These are phyloP conservation scores for Drosophila paracracens DNA, from an alignment of 2,888 invertebrate species.

Conservation along the genomic window DNA sequence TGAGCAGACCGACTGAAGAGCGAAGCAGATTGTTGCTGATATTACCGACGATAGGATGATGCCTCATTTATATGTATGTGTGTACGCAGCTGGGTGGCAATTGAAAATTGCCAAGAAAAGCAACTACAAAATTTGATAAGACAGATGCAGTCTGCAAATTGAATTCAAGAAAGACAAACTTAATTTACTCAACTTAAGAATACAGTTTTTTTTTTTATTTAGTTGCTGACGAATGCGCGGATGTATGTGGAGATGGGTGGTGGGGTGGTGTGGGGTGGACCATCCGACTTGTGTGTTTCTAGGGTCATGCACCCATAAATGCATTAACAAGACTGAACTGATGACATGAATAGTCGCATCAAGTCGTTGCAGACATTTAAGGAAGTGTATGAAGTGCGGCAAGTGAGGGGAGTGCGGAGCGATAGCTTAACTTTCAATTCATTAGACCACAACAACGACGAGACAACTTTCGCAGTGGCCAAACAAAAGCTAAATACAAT, in stretches of 20 bases:
- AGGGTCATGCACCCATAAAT: slow-evolving; percentile 29
- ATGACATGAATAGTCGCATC: slow-evolving; percentile 20
- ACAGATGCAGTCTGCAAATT: slow-evolving; percentile 21
- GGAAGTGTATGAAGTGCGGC: neutral
- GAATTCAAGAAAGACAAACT: slow-evolving; percentile 39
- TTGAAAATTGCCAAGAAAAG: neutral
- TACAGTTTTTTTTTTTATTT: slow-evolving; percentile 34
- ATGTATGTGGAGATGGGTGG: no score
- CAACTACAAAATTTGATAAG: slow-evolving; percentile 42
- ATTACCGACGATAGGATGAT: neutral
- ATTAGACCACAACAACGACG: slow-evolving; percentile 69
- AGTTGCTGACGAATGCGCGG: slow-evolving; percentile 2
- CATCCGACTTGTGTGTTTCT: neutral
- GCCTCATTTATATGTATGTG: neutral
- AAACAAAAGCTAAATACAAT: slow-evolving; percentile 75
- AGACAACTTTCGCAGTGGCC: slow-evolving; percentile 66
- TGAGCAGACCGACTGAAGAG: neutral
- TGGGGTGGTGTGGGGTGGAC: neutral
- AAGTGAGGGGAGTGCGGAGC: neutral
- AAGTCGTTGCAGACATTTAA: slow-evolving; percentile 4
- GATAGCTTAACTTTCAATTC: slow-evolving; percentile 70
- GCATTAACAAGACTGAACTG: slow-evolving; percentile 41
- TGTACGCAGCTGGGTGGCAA: neutral
- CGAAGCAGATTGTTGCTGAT: neutral
- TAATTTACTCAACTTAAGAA: slow-evolving; percentile 43